Conservation (phyloP, 2,113 vertebrate species). For the Lasiurus borealis region DNA sequence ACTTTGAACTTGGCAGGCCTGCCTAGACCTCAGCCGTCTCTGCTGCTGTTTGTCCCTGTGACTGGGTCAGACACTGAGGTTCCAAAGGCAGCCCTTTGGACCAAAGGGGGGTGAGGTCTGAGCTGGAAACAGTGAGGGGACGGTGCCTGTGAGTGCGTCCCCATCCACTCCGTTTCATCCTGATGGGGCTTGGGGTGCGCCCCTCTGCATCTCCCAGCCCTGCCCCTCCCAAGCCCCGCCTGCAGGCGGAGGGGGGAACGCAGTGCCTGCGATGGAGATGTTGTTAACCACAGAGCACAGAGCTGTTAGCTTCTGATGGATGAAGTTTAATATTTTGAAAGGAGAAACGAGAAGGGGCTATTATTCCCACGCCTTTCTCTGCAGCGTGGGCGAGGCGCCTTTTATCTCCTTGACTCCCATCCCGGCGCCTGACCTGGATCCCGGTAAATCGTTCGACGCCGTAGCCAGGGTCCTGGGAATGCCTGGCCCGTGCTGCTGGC, state of each 20-base stretch:
- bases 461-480: slow-evolving; percentile 56
- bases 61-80: neutral
- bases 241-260: slow-evolving; percentile 78
- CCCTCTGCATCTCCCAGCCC: slow-evolving; percentile 61
- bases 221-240: slow-evolving; percentile 78
- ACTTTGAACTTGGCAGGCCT: neutral
- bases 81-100: neutral
- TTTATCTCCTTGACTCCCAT: slow-evolving; percentile 71
- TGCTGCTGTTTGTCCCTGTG: neutral
- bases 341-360: slow-evolving; percentile 18
- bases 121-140: neutral
- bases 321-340: slow-evolving; percentile 85
- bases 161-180: slow-evolving; percentile 46
- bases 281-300: slow-evolving; percentile 72
- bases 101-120: neutral
- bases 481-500: neutral
- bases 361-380: slow-evolving; percentile 59
- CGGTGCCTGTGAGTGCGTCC: neutral
- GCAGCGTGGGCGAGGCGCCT: slow-evolving; percentile 55
- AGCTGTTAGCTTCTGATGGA: slow-evolving; percentile 81
- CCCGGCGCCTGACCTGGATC: slow-evolving; percentile 59
- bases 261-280: slow-evolving; percentile 80
- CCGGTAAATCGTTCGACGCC: slow-evolving; percentile 74
- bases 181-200: slow-evolving; percentile 59
- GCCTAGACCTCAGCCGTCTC: neutral